A percentile compares a stretch with the other conserved stretches of the same genome.
These are phyloP conservation scores for Zosterops borbonicus DNA, from an alignment of 2,113 vertebrate species.

Conservation along the genomic window DNA sequence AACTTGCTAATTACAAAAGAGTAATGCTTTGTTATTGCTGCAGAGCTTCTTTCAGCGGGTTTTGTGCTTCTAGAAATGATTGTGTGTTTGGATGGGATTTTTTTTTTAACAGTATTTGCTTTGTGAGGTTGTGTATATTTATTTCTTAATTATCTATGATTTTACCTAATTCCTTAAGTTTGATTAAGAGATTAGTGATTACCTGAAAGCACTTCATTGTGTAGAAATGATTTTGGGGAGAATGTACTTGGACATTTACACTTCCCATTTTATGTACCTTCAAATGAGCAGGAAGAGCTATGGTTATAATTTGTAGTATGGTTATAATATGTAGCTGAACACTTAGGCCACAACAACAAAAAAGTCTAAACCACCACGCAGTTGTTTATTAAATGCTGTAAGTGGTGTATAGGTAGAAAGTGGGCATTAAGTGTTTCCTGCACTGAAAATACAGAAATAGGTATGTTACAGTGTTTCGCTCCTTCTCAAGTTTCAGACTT, in stretches of 20 bases:
- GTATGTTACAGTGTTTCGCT: accelerated
- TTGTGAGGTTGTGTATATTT: background rate
- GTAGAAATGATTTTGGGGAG: background rate
- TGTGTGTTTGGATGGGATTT: background rate
- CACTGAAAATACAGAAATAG: background rate
- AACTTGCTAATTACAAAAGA: background rate
- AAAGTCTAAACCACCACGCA: background rate
- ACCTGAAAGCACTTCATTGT: background rate
- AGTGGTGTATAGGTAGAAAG: background rate
- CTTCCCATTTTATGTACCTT: background rate
- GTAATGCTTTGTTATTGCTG: background rate
- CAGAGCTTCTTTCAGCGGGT: background rate
- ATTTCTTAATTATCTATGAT: background rate
- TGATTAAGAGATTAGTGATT: background rate
- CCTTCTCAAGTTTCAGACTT: background rate
- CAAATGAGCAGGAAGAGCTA: background rate
- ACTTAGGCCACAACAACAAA: background rate
- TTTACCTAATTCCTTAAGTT: background rate
- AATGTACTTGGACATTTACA: background rate
- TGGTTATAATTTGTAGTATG: background rate
- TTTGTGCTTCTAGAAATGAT: background rate
- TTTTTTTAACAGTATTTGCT: background rate
- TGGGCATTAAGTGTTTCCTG: background rate
- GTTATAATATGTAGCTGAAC: background rate
- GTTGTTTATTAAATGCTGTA: background rate